Conservation (phyloP, 2,113 vertebrate genomes). For the Tympanuchus pallidicinctus region DNA sequence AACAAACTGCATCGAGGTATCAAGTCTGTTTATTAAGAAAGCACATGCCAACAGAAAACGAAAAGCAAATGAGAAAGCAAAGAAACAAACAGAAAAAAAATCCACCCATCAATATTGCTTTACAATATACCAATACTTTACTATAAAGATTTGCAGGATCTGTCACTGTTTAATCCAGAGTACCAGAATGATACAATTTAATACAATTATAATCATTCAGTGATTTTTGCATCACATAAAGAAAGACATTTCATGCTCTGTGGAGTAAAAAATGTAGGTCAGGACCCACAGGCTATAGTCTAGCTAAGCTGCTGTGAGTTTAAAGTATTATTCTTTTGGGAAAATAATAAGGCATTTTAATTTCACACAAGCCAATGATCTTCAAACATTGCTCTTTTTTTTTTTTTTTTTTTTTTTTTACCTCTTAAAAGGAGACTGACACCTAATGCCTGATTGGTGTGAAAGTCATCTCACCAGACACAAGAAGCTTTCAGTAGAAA, state of each 20-base stretch:
- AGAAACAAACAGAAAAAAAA: not conserved
- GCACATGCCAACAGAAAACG: fast-evolving
- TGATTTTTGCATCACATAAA: not conserved
- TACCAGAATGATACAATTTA: not conserved
- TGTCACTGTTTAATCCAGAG: conserved; percentile 1
- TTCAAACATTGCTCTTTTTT: conserved; percentile 20
- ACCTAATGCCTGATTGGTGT: not conserved
- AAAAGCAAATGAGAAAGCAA: not conserved
- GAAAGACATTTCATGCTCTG: conserved; percentile 40
- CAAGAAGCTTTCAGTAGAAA: not conserved
- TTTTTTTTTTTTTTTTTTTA: not conserved
- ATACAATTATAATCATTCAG: not conserved
- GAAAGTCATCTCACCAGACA: not conserved
- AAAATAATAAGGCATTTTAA: conserved; percentile 52
- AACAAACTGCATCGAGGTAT: not conserved
- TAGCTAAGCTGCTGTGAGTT: conserved; percentile 15
- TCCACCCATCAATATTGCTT: not conserved
- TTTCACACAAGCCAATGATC: conserved; percentile 34
- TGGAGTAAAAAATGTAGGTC: conserved; percentile 54
- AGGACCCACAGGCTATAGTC: conserved; percentile 38
- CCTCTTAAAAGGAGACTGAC: not conserved
- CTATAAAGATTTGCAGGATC: not conserved
- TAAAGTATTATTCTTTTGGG: conserved; percentile 4
- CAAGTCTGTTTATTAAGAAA: not conserved
- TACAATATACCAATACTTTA: not conserved